phyloP scores from a whole-genome alignment of 1,140 invertebrate genomes.

The Drosophila biarmipes region DNA sequence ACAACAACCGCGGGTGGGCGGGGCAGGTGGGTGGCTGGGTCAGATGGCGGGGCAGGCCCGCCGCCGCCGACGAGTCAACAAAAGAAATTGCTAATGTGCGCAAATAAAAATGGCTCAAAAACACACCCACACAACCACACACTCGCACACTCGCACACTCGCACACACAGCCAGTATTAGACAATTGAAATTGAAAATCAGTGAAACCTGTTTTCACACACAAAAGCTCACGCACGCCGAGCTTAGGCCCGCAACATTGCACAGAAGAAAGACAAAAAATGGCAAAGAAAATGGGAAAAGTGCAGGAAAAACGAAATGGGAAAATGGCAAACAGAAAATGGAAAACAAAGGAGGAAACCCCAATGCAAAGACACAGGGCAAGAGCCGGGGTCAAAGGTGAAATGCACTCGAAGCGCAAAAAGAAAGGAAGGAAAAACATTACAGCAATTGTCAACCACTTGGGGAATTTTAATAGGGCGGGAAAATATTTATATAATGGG shows the following conservation, averaged over 20 bases:
- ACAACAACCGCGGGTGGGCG: neutral
- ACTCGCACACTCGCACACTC: slow-evolving; percentile 16
- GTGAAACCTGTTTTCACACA: slow-evolving; percentile 77
- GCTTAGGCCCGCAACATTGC: slow-evolving; percentile 39
- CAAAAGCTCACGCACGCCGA: slow-evolving; percentile 59
- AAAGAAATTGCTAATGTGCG: slow-evolving; percentile 78
- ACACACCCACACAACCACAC: slow-evolving; percentile 11
- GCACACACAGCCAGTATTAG: slow-evolving; percentile 27
- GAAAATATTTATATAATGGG: neutral
- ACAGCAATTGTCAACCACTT: slow-evolving; percentile 10
- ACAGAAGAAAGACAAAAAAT: slow-evolving; percentile 11
- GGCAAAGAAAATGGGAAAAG: neutral
- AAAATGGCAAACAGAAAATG: slow-evolving; percentile 40
- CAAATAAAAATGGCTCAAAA: slow-evolving; percentile 79
- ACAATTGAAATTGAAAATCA: slow-evolving; percentile 82
- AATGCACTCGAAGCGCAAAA: slow-evolving; percentile 21
- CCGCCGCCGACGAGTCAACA: slow-evolving; percentile 54
- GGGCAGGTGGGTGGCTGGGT: slow-evolving; percentile 27
- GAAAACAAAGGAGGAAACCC: slow-evolving; percentile 37
- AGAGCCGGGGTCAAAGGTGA: slow-evolving; percentile 21
- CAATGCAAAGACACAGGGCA: slow-evolving; percentile 26
- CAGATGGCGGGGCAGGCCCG: slow-evolving; percentile 34
- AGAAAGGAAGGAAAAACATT: neutral
- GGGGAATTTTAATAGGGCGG: slow-evolving; percentile 6
- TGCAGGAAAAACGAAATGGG: slow-evolving; percentile 23